Base-by-base conservation (phyloP, 2,797 vertebrate genomes). In the Myripristis murdjan region DNA sequence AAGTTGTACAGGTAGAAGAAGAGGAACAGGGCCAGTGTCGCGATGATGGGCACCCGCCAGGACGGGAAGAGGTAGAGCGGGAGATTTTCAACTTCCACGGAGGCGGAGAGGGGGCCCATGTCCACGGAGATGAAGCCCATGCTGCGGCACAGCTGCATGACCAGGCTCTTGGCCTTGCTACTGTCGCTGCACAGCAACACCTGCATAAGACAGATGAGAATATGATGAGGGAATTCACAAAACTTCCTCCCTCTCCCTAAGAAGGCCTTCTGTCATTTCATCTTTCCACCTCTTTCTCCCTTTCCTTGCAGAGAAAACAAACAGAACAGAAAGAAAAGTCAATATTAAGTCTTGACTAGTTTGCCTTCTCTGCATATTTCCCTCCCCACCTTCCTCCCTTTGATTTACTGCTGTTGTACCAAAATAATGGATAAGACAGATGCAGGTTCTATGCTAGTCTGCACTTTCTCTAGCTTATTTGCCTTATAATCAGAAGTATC, bases 1-100 rank as follows among this genome's bases (percentile, higher is more conserved):
- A 97, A 95, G 90, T 97, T 98, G 90, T 98, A 99, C 60, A 91
- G 52, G 56, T 97, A 99, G 87, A 99, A 99, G 87, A 96, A 94
- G 73, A 94, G 0, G 35, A 98, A 98, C 23, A 99, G 95, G 16
- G 80, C 82, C 41, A 96, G 54, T 1, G 93, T 92, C 87, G 95
- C 87, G 51, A 96, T 70, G 28, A 92, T 16, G 0, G 98, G 97
- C 48, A 94, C 75, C 48, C 92, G 95, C 98, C 98, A 99, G 16
- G 92, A 93, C 0, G 97, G 97, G 70, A 99, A 94, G 2, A 99
- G 95, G 54, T 91, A 91, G 64, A 98, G 89, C 0, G 98, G 95
- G 62, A 95, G 82, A 81, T 96, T 96, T 79, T 99, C 98, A 0
- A 99, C 87, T 64, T 97, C 95, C 35, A 93, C 69, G 49, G 98